Evolutionary conservation across 2,113 vertebrate species (phyloP).

Genomic region (Oplegnathus fasciatus): DNA sequence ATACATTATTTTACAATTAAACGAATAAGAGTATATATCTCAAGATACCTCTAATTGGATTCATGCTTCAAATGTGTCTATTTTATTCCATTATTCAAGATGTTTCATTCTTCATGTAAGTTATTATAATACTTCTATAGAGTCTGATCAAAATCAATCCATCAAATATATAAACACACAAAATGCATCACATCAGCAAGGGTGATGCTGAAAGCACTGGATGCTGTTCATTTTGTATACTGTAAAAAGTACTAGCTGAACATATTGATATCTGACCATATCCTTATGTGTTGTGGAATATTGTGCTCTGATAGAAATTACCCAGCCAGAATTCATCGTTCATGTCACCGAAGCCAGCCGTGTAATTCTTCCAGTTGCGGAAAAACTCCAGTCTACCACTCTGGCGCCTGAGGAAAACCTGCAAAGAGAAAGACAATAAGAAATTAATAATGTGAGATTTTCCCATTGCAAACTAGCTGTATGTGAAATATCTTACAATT

Average conservation of each 20-base stretch:
- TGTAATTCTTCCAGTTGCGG: conserved; percentile 95
- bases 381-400: conserved; percentile 95
- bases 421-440: neutral
- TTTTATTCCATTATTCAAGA: neutral
- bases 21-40: neutral
- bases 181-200: neutral
- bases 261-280: neutral
- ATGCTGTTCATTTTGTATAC: neutral
- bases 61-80: neutral
- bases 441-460: neutral
- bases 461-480: neutral
- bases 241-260: neutral
- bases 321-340: conserved; percentile 98
- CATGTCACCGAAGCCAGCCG: conserved; percentile 92
- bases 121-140: neutral
- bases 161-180: neutral
- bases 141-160: neutral
- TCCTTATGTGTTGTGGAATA: neutral
- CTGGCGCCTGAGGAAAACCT: conserved; percentile 96
- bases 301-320: conserved; percentile 61
- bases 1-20: neutral
- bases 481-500: neutral
- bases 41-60: neutral
- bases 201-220: neutral
- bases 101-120: neutral